Percentiles rank a stretch among this genome's conserved stretches.
phyloP scores from a whole-genome alignment of 2,888 invertebrate species.

The Choreutis nemorana region DNA sequence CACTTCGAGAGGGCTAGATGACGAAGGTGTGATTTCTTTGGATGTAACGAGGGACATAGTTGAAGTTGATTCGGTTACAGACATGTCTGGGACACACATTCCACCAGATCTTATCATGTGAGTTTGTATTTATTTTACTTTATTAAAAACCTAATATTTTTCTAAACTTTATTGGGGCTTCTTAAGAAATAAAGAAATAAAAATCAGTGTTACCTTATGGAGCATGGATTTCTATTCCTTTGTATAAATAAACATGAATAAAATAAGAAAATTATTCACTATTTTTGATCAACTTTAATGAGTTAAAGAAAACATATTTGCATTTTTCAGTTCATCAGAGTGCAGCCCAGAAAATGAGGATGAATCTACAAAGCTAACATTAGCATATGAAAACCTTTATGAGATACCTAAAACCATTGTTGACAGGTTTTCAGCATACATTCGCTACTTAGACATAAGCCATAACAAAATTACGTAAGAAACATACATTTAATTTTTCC shows the following conservation, averaged over 20 bases:
- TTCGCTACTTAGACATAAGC: conserved; percentile 74
- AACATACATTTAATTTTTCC: too few relatives aligned
- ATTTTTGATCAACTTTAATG: not conserved
- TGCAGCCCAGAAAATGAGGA: conserved; percentile 30
- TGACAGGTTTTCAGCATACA: conserved; percentile 67
- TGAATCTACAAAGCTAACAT: conserved; percentile 66
- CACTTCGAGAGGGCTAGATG: conserved; percentile 14
- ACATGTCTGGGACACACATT: conserved; percentile 31
- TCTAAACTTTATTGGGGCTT: too few relatives aligned
- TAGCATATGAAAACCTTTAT: conserved; percentile 74
- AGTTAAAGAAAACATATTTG: not conserved
- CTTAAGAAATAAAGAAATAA: too few relatives aligned
- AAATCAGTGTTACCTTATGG: too few relatives aligned
- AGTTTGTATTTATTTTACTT: conserved; percentile 15
- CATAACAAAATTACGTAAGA: conserved; percentile 76
- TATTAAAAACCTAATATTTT: too few relatives aligned
- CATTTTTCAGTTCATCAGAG: conserved; percentile 27
- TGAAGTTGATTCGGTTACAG: conserved; percentile 40
- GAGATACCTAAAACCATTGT: conserved; percentile 71
- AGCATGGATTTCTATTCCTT: too few relatives aligned
- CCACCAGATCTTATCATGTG: conserved; percentile 40
- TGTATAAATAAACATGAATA: not conserved
- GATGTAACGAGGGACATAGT: conserved; percentile 35
- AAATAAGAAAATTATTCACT: not conserved
- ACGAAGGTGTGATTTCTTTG: conserved; percentile 36